phyloP scores from a whole-genome alignment of 2,888 invertebrate genomes.

The Eledona agricola region DNA sequence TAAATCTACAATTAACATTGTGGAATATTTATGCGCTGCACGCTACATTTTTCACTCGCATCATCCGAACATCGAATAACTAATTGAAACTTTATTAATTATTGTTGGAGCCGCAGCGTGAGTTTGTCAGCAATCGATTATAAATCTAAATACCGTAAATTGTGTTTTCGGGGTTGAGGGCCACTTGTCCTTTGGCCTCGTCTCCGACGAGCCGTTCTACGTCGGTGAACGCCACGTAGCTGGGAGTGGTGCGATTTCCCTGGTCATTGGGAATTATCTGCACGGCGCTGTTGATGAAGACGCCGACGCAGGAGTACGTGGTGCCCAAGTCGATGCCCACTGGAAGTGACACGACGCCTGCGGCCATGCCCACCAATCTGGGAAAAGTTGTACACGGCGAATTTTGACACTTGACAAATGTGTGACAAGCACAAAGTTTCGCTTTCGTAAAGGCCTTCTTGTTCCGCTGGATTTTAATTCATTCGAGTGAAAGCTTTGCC shows the following conservation, averaged over 20 bases:
- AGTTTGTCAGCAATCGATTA: conserved; percentile 12
- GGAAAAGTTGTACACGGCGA: conserved; percentile 22
- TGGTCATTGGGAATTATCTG: conserved; percentile 68
- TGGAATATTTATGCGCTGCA: neutral
- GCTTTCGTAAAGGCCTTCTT: conserved; percentile 15
- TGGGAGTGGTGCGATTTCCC: conserved; percentile 67
- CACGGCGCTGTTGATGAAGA: conserved; percentile 66
- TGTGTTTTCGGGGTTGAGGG: conserved; percentile 65
- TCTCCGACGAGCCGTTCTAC: conserved; percentile 64
- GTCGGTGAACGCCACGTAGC: conserved; percentile 67
- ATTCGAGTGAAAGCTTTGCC: conserved; percentile 5
- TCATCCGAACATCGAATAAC: conserved; percentile 10
- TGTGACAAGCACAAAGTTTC: conserved; percentile 20
- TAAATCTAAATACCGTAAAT: conserved; percentile 61
- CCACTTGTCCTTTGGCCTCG: conserved; percentile 61
- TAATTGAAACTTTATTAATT: conserved; percentile 8
- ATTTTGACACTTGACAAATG: conserved; percentile 31
- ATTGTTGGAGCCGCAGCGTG: conserved; percentile 3
- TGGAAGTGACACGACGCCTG: conserved; percentile 42
- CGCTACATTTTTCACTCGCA: neutral
- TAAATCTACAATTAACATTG: conserved; percentile 6
- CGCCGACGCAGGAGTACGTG: conserved; percentile 69
- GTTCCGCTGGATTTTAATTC: conserved; percentile 5
- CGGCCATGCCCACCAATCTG: conserved; percentile 14
- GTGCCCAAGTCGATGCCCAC: conserved; percentile 72